Percentiles rank a stretch among this genome's conserved stretches.
Evolutionary conservation across 1,140 invertebrate genomes (phyloP).

Genomic region (Hermetia illucens): DNA sequence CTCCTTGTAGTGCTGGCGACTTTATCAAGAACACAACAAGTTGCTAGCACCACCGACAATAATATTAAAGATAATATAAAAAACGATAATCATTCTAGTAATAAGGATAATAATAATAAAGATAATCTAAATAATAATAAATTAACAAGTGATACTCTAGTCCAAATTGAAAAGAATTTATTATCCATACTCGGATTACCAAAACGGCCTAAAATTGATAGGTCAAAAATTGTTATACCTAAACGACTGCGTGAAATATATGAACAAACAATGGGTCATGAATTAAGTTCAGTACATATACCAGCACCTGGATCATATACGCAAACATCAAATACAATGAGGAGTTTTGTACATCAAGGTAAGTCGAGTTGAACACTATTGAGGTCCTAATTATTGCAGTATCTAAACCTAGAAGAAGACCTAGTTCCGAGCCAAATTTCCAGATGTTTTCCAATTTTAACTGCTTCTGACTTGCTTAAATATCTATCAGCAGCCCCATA

Average conservation of each 20-base stretch:
- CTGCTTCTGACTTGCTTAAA: no score
- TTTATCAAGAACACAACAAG: slow-evolving; percentile 28
- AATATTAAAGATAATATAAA: neutral
- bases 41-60: slow-evolving; percentile 26
- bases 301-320: slow-evolving; percentile 51
- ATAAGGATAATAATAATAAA: slow-evolving; percentile 2
- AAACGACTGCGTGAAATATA: slow-evolving; percentile 67
- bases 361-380: slow-evolving; percentile 19
- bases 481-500: no score
- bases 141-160: slow-evolving; percentile 29
- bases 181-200: slow-evolving; percentile 61
- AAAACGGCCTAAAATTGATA: slow-evolving; percentile 35
- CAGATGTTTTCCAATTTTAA: no score
- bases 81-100: neutral
- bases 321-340: slow-evolving; percentile 66
- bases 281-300: slow-evolving; percentile 42
- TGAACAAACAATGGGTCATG: slow-evolving; percentile 41
- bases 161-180: slow-evolving; percentile 49
- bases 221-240: slow-evolving; percentile 46
- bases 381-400: neutral
- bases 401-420: neutral
- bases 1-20: slow-evolving; percentile 34
- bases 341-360: slow-evolving; percentile 73
- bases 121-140: slow-evolving; percentile 14
- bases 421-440: neutral